Base-by-base conservation (phyloP, 2,888 invertebrate species). In the Phymatocera aterrima region DNA sequence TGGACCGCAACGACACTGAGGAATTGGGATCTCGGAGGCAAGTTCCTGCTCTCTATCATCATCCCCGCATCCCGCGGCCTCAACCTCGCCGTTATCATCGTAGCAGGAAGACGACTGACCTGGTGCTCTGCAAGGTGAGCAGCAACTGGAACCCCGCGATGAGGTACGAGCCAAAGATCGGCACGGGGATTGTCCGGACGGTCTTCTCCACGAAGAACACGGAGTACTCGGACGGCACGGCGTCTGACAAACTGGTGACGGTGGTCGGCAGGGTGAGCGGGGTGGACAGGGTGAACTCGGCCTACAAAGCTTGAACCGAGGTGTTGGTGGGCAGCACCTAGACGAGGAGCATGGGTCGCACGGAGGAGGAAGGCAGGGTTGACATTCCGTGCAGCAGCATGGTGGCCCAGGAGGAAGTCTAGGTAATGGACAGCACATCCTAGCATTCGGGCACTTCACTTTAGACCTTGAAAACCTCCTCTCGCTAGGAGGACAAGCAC, bases 401-500 rank as follows among this genome's bases (percentile, higher is more conserved):
- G 85, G 86, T 3, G 83, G 81, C 12, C 81, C 82, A 0, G 86
- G 82, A 3, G 81, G 82, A 18, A 79, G 79, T 37, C 84, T 81
- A 18, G 83, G 83, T 1, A 82, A 64, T 4, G 84, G 84, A 79
- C 82, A 82, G 70, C 86, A 86, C 8, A 83, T 34, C 74, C 83
- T 80, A 0, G 82, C 82, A 77, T 86, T 85, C 4, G 83, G 82
- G 77, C 87, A 87, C 40, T 77, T 82, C 4, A 83, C 64, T 34
- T 81, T 83, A 5, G 82, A 77, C 68, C 83, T 80, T 1, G 85
- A 77, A 40, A 87, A 87, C 78, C 82, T 83, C 12, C 85, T 83
- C 54, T 87, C 87, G 77, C 84, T 87, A 6, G 86, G 86, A 15
- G 85, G 83, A 80, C 86, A 87, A 15, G 85, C 82, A 79, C 87